phyloP scores from a whole-genome alignment of 2,888 invertebrate genomes.

The Pachliopta kotzebuea region DNA sequence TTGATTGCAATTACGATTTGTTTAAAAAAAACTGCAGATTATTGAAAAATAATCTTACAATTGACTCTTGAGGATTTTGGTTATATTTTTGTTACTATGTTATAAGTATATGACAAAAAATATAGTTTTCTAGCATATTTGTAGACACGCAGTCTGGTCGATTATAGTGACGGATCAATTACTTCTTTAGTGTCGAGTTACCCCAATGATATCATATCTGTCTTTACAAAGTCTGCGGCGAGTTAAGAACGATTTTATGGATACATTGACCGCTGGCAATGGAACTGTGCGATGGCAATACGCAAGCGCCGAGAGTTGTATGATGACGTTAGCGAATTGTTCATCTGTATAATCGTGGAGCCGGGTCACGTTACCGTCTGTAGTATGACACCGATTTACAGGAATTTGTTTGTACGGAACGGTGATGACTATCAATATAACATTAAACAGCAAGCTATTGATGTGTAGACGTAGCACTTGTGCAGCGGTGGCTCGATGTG shows the following conservation, averaged over 20 bases:
- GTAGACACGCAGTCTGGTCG: constrained; percentile 1
- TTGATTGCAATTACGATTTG: too few species aligned
- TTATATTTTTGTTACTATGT: too few species aligned
- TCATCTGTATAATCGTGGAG: background rate
- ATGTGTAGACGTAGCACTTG: constrained; percentile 4
- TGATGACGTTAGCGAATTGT: constrained; percentile 22
- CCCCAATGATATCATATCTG: constrained; percentile 24
- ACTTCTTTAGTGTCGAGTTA: constrained; percentile 20
- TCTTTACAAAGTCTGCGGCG: constrained; percentile 1
- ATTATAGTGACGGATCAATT: constrained; percentile 2
- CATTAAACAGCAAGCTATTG: constrained; percentile 12
- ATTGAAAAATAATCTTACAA: too few species aligned
- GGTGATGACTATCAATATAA: constrained; percentile 16
- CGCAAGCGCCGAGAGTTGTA: constrained; percentile 29
- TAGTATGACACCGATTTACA: constrained; percentile 20
- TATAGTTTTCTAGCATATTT: background rate
- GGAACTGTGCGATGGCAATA: constrained; percentile 4
- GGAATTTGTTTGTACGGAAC: constrained; percentile 29
- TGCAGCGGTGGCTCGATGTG: background rate
- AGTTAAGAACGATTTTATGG: constrained; percentile 1
- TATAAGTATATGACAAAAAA: background rate
- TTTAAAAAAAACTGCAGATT: too few species aligned
- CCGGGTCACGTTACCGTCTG: constrained; percentile 9
- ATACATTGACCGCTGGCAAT: constrained; percentile 29
- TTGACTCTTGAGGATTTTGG: too few species aligned